A percentile compares a stretch with the other conserved stretches of the same genome.
Conservation (phyloP, 2,888 invertebrate species). For the Caenorhabditis sp. region DNA sequence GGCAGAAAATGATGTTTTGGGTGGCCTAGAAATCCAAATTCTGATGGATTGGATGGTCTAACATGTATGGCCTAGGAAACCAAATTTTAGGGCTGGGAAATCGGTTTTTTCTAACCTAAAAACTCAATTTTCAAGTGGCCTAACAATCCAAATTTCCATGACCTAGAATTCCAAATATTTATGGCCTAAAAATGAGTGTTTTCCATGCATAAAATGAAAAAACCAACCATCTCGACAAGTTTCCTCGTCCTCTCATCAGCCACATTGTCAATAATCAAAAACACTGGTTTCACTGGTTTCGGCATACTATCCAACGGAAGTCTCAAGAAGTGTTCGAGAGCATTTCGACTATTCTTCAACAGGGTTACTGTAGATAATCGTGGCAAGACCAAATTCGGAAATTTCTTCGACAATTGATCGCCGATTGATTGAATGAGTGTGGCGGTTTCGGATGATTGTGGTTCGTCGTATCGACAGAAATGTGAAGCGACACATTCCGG, state of each 20-base stretch:
- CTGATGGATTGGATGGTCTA: no score
- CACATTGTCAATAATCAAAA: slow-evolving; percentile 47
- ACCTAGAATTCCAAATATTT: no score
- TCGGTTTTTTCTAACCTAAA: no score
- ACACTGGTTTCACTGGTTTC: slow-evolving; percentile 39
- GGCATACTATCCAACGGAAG: slow-evolving; percentile 51
- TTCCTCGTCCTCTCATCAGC: slow-evolving; percentile 21
- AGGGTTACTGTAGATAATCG: slow-evolving; percentile 50
- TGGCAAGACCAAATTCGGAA: slow-evolving; percentile 57
- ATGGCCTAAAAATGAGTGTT: no score
- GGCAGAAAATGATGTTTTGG: no score
- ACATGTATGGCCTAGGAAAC: no score
- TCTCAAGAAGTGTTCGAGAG: slow-evolving; percentile 45
- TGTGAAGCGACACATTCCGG: slow-evolving; percentile 51
- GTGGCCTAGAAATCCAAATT: no score
- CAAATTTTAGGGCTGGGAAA: no score
- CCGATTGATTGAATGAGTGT: slow-evolving; percentile 49
- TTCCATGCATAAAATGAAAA: no score
- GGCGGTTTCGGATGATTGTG: slow-evolving; percentile 51
- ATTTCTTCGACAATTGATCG: slow-evolving; percentile 38
- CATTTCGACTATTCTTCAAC: slow-evolving; percentile 37
- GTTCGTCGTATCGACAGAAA: slow-evolving; percentile 44
- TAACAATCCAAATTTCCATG: no score
- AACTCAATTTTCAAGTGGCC: no score
- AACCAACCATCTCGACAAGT: slow-evolving; percentile 26